Conservation (phyloP, 2,888 invertebrate species). For the Nemapogon koenigi region DNA sequence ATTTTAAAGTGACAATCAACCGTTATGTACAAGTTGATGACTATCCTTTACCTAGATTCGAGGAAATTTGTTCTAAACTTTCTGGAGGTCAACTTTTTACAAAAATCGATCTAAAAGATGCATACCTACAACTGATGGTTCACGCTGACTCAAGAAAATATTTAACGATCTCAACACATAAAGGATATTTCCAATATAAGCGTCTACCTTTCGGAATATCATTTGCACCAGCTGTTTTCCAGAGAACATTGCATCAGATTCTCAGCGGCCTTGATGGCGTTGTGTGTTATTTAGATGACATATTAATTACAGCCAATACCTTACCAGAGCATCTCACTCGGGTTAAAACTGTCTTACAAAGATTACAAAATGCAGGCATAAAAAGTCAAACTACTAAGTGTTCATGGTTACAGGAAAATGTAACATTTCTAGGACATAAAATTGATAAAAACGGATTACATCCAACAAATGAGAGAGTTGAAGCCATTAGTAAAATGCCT, state of each 20-base stretch:
- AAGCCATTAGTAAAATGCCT: slow-evolving; percentile 1
- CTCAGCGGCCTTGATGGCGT: not conserved
- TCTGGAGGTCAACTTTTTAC: not conserved
- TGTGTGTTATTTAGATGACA: not conserved
- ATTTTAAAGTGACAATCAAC: not conserved
- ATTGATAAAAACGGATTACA: slow-evolving; percentile 2
- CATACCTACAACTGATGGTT: not conserved
- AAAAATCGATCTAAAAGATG: not conserved
- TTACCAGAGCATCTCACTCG: slow-evolving; percentile 1
- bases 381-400: slow-evolving; percentile 7
- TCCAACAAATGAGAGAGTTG: slow-evolving; percentile 4
- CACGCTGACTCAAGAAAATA: not conserved
- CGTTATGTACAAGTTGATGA: not conserved
- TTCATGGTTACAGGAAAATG: slow-evolving; percentile 7
- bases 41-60: not conserved
- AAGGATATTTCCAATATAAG: not conserved
- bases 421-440: slow-evolving; percentile 2
- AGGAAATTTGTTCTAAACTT: not conserved
- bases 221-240: not conserved
- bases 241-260: not conserved
- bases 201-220: not conserved
- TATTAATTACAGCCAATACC: not conserved
- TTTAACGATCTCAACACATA: not conserved
- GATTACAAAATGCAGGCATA: slow-evolving; percentile 3
- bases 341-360: slow-evolving; percentile 4